Percentiles rank a stretch among this genome's conserved stretches.
Conservation (phyloP, 2,888 invertebrate genomes). For the Synergus laeviventris region DNA sequence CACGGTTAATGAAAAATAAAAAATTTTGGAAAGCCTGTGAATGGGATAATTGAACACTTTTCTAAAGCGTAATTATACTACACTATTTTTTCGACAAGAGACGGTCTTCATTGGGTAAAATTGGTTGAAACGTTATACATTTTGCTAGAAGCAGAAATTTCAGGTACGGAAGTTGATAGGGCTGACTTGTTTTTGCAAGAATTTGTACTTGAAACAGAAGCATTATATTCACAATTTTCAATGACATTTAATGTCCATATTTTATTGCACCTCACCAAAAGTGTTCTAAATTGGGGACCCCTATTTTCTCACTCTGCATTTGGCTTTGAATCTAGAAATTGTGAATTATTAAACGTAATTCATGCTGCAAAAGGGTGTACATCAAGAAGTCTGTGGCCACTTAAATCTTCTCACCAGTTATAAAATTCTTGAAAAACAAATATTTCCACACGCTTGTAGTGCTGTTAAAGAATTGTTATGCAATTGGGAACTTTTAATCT, state of each 20-base stretch:
- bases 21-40: conserved; percentile 44
- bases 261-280: conserved; percentile 45
- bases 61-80: conserved; percentile 41
- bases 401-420: conserved; percentile 8
- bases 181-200: conserved; percentile 31
- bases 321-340: conserved; percentile 46
- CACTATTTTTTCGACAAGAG: conserved; percentile 3
- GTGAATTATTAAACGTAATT: conserved; percentile 35
- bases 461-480: too few relatives aligned
- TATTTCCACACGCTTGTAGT: not conserved
- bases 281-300: conserved; percentile 47
- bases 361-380: conserved; percentile 39
- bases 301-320: conserved; percentile 43
- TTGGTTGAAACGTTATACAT: conserved; percentile 41
- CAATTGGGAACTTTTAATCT: too few relatives aligned
- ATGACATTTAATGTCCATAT: conserved; percentile 49
- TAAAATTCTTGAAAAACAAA: not conserved
- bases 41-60: conserved; percentile 45
- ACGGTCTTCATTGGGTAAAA: conserved; percentile 41
- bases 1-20: conserved; percentile 31
- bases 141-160: conserved; percentile 35
- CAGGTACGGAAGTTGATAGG: conserved; percentile 15
- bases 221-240: conserved; percentile 23
- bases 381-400: conserved; percentile 28
- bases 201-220: conserved; percentile 29